phyloP scores from a whole-genome alignment of 2,113 vertebrate species.

The Microtus oregoni region DNA sequence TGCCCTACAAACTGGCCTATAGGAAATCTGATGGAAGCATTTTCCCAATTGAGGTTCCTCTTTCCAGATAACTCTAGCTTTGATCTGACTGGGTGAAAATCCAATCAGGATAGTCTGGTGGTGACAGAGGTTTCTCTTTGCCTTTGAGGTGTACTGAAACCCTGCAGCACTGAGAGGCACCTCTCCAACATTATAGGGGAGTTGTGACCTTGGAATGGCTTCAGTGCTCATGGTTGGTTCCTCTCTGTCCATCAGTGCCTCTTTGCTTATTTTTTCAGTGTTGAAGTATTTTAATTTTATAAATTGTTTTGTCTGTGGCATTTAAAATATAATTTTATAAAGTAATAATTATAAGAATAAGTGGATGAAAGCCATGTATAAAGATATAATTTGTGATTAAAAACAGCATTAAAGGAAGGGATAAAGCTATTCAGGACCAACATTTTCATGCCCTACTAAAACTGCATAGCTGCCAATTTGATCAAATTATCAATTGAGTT shows the following conservation, averaged over 20 bases:
- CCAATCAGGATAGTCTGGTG: neutral
- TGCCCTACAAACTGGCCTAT: neutral
- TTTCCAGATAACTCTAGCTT: neutral
- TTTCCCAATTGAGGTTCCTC: neutral
- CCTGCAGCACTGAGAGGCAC: neutral
- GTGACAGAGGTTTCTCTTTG: neutral
- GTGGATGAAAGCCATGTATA: neutral
- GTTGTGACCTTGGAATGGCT: neutral
- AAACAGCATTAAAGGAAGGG: neutral
- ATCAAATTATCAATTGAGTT: neutral
- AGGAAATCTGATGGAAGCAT: neutral
- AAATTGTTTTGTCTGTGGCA: neutral
- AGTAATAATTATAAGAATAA: neutral
- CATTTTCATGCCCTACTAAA: neutral
- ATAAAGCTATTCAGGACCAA: neutral
- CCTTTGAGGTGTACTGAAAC: neutral
- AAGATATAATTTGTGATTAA: neutral
- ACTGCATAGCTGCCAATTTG: neutral
- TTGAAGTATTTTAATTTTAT: neutral
- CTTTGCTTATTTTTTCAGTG: neutral
- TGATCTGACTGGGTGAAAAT: too few relatives aligned
- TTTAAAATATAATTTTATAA: neutral
- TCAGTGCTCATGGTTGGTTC: accelerated
- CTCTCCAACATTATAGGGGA: neutral
- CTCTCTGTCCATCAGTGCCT: neutral